Evolutionary conservation across 1,140 invertebrate species (phyloP).

Genomic region (Charaxes varanes): DNA sequence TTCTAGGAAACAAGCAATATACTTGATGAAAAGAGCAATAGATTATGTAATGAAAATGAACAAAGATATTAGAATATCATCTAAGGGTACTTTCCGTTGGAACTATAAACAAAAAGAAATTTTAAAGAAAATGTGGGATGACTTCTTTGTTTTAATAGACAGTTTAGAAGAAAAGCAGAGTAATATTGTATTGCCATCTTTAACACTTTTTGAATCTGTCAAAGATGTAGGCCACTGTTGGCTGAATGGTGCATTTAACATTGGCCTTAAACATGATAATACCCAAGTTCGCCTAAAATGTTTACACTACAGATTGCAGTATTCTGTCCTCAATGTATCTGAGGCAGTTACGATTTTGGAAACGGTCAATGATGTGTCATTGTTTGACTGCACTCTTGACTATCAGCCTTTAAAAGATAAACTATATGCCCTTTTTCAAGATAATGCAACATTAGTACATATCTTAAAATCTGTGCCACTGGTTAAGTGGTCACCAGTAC

Average conservation of each 20-base stretch:
- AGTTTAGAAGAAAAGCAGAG: conserved; percentile 62
- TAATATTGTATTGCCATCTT: conserved; percentile 58
- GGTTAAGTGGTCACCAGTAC: conserved; percentile 56
- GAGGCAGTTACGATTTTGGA: conserved; percentile 41
- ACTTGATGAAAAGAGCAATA: conserved; percentile 51
- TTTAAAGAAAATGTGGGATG: conserved; percentile 42
- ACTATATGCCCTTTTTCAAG: conserved; percentile 22
- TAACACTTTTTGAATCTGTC: conserved; percentile 41
- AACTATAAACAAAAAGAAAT: conserved; percentile 21
- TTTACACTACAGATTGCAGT: conserved; percentile 38
- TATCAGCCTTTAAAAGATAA: conserved; percentile 29
- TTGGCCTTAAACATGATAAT: conserved; percentile 57
- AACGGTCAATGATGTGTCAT: conserved; percentile 48
- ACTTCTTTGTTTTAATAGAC: conserved; percentile 55
- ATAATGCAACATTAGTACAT: conserved; percentile 25
- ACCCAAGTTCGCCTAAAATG: conserved; percentile 45
- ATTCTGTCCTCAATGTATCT: conserved; percentile 20
- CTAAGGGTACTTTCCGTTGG: conserved; percentile 33
- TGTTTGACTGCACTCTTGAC: conserved; percentile 37
- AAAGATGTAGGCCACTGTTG: conserved; percentile 37
- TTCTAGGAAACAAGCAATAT: conserved; percentile 43
- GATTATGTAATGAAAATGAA: conserved; percentile 36
- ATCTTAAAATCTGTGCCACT: conserved; percentile 35
- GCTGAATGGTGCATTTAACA: conserved; percentile 49
- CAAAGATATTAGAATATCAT: conserved; percentile 31